Percentiles rank a stretch among this genome's conserved stretches.
Conservation (phyloP, 2,113 vertebrate species). For the Tachysurus vachellii region DNA sequence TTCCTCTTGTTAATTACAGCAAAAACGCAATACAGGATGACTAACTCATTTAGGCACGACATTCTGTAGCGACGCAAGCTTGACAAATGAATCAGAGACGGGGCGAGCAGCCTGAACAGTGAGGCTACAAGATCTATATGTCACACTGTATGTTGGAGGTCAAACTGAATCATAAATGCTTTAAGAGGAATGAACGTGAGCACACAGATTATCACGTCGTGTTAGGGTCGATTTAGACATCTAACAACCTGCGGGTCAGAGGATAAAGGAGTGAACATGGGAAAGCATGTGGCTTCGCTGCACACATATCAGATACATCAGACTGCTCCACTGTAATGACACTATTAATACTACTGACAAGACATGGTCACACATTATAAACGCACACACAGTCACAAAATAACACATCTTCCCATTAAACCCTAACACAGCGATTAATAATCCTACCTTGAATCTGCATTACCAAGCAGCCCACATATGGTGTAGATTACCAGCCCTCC, state of each 20-base stretch:
- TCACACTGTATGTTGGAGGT: slow-evolving; percentile 14
- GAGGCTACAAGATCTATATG: neutral
- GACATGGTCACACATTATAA: slow-evolving; percentile 17
- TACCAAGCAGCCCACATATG: slow-evolving; percentile 46
- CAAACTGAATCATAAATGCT: neutral
- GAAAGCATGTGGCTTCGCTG: slow-evolving; percentile 31
- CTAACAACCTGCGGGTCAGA: slow-evolving; percentile 28
- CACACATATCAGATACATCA: slow-evolving; percentile 65
- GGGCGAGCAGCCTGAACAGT: slow-evolving; percentile 22
- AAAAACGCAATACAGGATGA: slow-evolving; percentile 20
- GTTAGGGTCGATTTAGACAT: slow-evolving; percentile 43
- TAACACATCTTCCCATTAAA: slow-evolving; percentile 3
- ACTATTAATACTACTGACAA: slow-evolving; percentile 56
- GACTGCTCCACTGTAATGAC: slow-evolving; percentile 26
- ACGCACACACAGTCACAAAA: slow-evolving; percentile 11
- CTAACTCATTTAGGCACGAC: neutral
- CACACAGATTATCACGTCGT: neutral
- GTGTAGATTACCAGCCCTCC: slow-evolving; percentile 48
- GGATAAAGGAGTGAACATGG: slow-evolving; percentile 52
- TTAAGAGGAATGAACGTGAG: slow-evolving; percentile 15
- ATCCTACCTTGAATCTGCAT: slow-evolving; percentile 7
- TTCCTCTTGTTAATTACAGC: slow-evolving; percentile 21
- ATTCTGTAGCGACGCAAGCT: slow-evolving; percentile 18
- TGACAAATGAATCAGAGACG: slow-evolving; percentile 31
- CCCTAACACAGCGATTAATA: neutral